Conservation (phyloP, 2,113 vertebrate genomes). For the Shinisaurus crocodilurus region DNA sequence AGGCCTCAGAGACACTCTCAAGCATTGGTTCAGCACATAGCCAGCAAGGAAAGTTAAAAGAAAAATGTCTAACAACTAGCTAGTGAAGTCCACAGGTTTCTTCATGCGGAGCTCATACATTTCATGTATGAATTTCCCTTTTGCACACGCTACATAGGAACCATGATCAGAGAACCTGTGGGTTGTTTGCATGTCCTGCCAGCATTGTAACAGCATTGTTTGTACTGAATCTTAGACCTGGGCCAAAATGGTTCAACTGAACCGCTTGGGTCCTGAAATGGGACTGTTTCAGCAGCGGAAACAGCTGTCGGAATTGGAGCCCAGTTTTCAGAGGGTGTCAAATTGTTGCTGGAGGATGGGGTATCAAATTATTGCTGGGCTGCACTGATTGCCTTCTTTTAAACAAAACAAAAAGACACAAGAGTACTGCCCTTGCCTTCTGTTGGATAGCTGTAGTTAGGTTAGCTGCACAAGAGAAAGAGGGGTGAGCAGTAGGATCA, state of each 20-base stretch:
- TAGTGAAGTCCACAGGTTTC: neutral
- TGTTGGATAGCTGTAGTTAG: neutral
- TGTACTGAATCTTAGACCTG: neutral
- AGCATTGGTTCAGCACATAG: neutral
- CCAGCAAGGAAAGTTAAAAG: too few species aligned
- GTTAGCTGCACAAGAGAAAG: too few species aligned
- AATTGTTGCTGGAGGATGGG: neutral
- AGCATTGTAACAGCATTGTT: neutral
- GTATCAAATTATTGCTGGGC: neutral
- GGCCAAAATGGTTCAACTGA: neutral
- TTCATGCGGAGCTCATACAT: too few species aligned
- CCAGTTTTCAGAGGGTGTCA: neutral
- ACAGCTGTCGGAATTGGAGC: neutral
- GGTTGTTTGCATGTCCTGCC: neutral
- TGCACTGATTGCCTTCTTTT: neutral
- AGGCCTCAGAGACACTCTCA: too few species aligned
- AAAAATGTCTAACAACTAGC: too few species aligned
- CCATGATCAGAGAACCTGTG: neutral
- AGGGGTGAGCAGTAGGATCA: neutral
- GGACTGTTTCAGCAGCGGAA: neutral
- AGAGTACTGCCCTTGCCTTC: neutral
- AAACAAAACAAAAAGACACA: neutral
- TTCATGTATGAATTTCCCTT: neutral
- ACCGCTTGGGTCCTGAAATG: neutral
- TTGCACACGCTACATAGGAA: neutral